Conservation (phyloP, 2,797 vertebrate species). For the Arrhamphus sclerolepis region DNA sequence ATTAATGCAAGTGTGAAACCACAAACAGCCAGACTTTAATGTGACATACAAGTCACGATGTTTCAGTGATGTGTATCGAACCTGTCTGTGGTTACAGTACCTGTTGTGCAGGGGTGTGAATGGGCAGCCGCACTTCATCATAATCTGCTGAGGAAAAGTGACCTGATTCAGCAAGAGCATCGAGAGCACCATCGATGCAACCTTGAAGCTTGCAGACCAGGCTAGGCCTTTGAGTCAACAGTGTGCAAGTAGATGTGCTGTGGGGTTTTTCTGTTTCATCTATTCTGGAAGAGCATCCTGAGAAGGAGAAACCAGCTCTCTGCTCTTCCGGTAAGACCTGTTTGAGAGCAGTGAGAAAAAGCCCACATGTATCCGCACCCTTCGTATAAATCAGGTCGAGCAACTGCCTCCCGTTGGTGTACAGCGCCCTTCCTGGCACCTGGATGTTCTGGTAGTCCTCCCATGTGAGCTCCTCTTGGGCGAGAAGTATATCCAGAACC, state of each 20-base stretch:
- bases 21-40: too few relatives aligned
- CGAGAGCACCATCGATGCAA: slow-evolving; percentile 72
- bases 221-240: slow-evolving; percentile 76
- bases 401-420: slow-evolving; percentile 75
- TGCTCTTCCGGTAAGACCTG: slow-evolving; percentile 71
- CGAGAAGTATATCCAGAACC: slow-evolving; percentile 84
- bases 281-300: slow-evolving; percentile 8
- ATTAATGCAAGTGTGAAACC: too few relatives aligned
- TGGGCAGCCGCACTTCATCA: slow-evolving; percentile 79
- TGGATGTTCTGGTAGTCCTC: slow-evolving; percentile 84
- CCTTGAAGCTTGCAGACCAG: slow-evolving; percentile 77
- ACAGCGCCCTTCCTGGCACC: slow-evolving; percentile 70
- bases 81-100: slow-evolving; percentile 59
- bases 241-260: slow-evolving; percentile 45
- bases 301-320: slow-evolving; percentile 41
- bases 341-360: slow-evolving; percentile 72
- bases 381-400: slow-evolving; percentile 83
- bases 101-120: slow-evolving; percentile 85
- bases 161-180: slow-evolving; percentile 66
- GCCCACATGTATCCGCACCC: slow-evolving; percentile 74
- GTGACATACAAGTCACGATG: too few relatives aligned
- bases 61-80: background rate
- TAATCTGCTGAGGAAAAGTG: slow-evolving; percentile 80
- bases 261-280: slow-evolving; percentile 27
- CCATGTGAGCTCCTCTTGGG: slow-evolving; percentile 80